A percentile compares a stretch with the other conserved stretches of the same genome.
phyloP scores from a whole-genome alignment of 1,140 invertebrate species.

The Aphelenchoides besseyi region DNA sequence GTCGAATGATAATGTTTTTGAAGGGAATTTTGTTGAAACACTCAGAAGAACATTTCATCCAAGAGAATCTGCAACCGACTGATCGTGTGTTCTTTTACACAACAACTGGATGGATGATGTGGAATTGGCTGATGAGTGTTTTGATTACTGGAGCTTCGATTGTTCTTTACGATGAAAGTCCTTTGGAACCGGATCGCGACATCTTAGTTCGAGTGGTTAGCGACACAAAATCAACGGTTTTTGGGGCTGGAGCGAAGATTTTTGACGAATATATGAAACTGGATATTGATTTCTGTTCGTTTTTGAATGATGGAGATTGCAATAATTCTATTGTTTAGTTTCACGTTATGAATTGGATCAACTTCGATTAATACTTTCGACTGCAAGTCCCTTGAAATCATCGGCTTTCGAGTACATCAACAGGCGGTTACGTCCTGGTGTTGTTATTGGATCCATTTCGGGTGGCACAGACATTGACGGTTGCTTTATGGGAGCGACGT shows the following conservation, averaged over 20 bases:
- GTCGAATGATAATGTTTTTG: slow-evolving; percentile 36
- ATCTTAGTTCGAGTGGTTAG: slow-evolving; percentile 68
- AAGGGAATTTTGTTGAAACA: slow-evolving; percentile 69
- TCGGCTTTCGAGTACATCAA: slow-evolving; percentile 69
- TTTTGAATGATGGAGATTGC: neutral
- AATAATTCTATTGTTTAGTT: slow-evolving; percentile 28
- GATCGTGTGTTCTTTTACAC: slow-evolving; percentile 70
- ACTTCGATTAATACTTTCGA: slow-evolving; percentile 67
- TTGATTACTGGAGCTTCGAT: slow-evolving; percentile 66
- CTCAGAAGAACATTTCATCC: slow-evolving; percentile 68
- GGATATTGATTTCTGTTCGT: slow-evolving; percentile 50
- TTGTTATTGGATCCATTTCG: slow-evolving; percentile 68
- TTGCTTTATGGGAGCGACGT: slow-evolving; percentile 69
- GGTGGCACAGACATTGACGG: slow-evolving; percentile 70
- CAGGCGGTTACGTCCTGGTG: slow-evolving; percentile 66
- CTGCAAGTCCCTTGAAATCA: slow-evolving; percentile 68
- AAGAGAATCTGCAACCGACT: slow-evolving; percentile 65
- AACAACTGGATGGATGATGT: slow-evolving; percentile 72
- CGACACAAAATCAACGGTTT: slow-evolving; percentile 67
- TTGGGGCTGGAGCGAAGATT: slow-evolving; percentile 69
- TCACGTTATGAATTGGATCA: slow-evolving; percentile 61
- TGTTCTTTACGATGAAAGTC: slow-evolving; percentile 70
- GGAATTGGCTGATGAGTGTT: slow-evolving; percentile 68
- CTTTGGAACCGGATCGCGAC: slow-evolving; percentile 66
- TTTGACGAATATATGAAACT: slow-evolving; percentile 65